A percentile compares a stretch with the other conserved stretches of the same genome.
phyloP scores from a whole-genome alignment of 2,113 vertebrate genomes.

The Platysteira castanea region DNA sequence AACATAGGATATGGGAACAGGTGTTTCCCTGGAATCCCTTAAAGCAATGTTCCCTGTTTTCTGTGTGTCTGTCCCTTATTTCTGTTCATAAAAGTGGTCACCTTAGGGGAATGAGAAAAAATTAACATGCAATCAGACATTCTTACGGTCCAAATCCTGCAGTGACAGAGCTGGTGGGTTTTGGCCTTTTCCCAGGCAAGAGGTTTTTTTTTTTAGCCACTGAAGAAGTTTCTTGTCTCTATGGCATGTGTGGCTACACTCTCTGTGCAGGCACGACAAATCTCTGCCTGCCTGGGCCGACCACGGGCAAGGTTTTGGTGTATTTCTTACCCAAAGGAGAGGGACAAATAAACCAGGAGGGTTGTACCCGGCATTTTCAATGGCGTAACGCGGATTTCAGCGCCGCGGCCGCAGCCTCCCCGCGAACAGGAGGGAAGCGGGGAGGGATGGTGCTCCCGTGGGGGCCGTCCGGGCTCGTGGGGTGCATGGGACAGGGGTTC shows the following conservation, averaged over 20 bases:
- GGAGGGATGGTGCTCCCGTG: background rate
- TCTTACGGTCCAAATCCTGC: background rate
- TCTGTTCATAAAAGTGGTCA: background rate
- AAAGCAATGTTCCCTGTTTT: background rate
- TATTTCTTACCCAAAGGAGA: background rate
- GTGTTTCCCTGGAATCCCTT: background rate
- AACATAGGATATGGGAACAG: background rate
- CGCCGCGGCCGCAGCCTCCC: background rate
- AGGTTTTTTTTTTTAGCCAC: background rate
- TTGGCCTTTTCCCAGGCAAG: background rate
- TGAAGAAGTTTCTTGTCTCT: too few species aligned
- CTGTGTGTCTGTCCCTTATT: background rate
- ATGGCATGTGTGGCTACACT: background rate
- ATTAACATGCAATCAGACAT: background rate
- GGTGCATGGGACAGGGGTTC: fast-evolving
- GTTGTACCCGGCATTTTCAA: fast-evolving
- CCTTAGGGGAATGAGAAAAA: background rate
- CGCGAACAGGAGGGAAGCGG: background rate
- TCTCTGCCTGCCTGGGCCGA: background rate
- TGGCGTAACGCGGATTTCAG: fast-evolving
- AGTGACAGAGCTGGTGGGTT: background rate
- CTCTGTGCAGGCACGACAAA: background rate
- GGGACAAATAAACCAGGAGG: fast-evolving
- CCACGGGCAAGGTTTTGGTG: background rate
- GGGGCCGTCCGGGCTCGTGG: fast-evolving